phyloP scores from a whole-genome alignment of 2,797 vertebrate genomes.

The Carcharodon carcharias region DNA sequence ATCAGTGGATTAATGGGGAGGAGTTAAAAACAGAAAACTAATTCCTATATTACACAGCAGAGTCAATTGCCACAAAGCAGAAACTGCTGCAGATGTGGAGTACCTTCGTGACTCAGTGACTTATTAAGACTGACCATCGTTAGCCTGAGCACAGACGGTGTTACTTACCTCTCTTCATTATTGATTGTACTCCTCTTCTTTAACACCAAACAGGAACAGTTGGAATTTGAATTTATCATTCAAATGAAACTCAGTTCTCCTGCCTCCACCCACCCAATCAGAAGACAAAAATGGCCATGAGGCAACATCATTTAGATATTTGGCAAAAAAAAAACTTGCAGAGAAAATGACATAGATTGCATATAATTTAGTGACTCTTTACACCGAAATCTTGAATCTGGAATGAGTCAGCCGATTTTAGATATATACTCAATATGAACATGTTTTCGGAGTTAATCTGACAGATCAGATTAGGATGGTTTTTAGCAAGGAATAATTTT shows the following conservation, averaged over 20 bases:
- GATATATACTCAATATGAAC: background rate
- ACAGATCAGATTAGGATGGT: background rate
- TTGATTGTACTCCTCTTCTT: background rate
- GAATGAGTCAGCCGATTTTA: background rate
- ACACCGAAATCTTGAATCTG: background rate
- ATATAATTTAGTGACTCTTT: background rate
- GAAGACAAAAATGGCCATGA: background rate
- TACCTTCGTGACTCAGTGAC: background rate
- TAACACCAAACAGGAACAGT: background rate
- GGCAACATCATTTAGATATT: background rate
- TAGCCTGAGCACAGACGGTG: background rate
- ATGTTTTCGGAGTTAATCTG: background rate
- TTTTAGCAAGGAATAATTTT: background rate
- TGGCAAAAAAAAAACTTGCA: background rate
- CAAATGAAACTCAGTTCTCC: background rate
- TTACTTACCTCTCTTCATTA: background rate
- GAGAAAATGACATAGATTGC: background rate
- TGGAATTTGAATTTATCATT: background rate
- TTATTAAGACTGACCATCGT: background rate
- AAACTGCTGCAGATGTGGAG: background rate
- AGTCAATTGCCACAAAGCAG: background rate
- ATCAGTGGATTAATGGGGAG: background rate
- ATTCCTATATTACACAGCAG: background rate
- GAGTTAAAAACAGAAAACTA: background rate
- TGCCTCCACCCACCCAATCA: background rate